Evolutionary conservation across 2,113 vertebrate genomes (phyloP).

Genomic region (Loxodonta africana): DNA sequence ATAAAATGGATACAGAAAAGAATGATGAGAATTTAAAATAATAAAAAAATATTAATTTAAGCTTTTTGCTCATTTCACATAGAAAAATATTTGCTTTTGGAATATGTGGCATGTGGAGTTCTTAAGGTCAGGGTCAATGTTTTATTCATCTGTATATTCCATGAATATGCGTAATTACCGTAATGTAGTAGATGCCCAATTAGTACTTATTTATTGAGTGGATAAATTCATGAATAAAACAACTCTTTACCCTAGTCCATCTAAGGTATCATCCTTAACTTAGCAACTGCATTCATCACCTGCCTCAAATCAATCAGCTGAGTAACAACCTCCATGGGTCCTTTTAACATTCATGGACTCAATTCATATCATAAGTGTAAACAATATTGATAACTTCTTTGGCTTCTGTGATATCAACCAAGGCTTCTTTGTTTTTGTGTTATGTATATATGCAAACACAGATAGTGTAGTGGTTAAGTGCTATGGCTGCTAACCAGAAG

Average conservation of each 20-base stretch:
- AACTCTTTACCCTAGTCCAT: not conserved
- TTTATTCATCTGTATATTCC: not conserved
- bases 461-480: too few relatives aligned
- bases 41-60: not conserved
- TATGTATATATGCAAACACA: not conserved
- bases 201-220: not conserved
- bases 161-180: too few relatives aligned
- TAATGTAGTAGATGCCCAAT: not conserved
- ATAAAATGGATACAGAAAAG: not conserved
- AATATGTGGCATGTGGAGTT: not conserved
- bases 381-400: too few relatives aligned
- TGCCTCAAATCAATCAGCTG: not conserved
- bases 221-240: not conserved
- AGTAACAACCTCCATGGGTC: not conserved
- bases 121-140: not conserved
- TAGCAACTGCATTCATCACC: not conserved
- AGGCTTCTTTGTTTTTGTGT: not conserved
- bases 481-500: too few relatives aligned
- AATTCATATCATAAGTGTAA: not conserved
- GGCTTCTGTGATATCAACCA: not conserved
- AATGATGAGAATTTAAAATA: not conserved
- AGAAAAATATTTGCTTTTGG: not conserved
- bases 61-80: not conserved
- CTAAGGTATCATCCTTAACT: not conserved
- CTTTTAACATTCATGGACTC: not conserved